These are phyloP conservation scores for Eupithecia dodoneata DNA, from an alignment of 2,888 invertebrate species.

Conservation along the genomic window DNA sequence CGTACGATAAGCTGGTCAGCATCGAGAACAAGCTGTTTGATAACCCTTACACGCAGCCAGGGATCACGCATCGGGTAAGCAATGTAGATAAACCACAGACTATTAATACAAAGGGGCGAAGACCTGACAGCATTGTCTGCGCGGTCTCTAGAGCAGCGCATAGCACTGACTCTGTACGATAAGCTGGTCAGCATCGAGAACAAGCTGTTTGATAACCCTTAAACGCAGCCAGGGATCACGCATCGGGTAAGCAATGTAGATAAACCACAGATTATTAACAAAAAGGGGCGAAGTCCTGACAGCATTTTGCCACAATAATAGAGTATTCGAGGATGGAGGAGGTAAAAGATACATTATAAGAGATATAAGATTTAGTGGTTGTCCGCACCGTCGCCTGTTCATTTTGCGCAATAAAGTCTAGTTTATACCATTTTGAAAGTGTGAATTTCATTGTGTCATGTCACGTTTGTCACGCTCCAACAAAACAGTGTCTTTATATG, in stretches of 20 bases:
- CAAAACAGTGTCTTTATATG: too few relatives aligned
- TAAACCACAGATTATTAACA: not conserved
- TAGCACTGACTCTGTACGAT: conserved; percentile 65
- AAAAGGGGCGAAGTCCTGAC: conserved; percentile 57
- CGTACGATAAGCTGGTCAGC: conserved; percentile 60
- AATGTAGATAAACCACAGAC: not conserved
- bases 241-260: conserved; percentile 64
- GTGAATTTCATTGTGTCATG: too few relatives aligned
- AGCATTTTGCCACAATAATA: conserved; percentile 29
- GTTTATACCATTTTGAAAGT: too few relatives aligned
- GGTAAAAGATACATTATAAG: too few relatives aligned
- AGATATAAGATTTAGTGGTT: too few relatives aligned
- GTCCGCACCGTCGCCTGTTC: too few relatives aligned
- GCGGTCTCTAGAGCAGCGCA: conserved; percentile 52
- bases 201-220: conserved; percentile 72
- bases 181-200: conserved; percentile 63
- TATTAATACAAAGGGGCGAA: conserved; percentile 51
- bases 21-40: conserved; percentile 72
- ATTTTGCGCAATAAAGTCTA: too few relatives aligned
- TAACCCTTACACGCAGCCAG: conserved; percentile 68
- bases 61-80: conserved; percentile 75
- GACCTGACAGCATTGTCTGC: conserved; percentile 49
- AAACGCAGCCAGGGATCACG: conserved; percentile 71
- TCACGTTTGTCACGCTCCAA: too few relatives aligned
- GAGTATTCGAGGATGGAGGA: too few relatives aligned